phyloP scores from a whole-genome alignment of 2,113 vertebrate genomes.

The Chroicocephalus ridibundus region DNA sequence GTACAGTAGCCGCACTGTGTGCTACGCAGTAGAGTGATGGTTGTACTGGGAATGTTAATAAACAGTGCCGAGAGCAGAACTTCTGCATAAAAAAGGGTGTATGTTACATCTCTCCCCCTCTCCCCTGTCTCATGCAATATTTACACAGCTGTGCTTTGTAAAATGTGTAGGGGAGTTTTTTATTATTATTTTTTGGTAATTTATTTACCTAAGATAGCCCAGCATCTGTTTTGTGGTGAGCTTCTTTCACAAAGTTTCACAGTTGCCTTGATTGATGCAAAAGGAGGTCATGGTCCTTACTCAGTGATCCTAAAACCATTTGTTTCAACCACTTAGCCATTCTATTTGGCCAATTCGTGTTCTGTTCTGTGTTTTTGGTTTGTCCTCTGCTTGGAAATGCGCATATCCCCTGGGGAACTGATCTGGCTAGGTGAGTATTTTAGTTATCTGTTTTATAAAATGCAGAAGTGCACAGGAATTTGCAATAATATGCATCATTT shows the following conservation, averaged over 20 bases:
- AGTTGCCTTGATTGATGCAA: constrained; percentile 64
- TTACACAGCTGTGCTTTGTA: constrained; percentile 68
- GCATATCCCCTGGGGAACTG: not conserved
- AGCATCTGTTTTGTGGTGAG: constrained; percentile 63
- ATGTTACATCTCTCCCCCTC: constrained; percentile 37
- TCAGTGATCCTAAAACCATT: constrained; percentile 34
- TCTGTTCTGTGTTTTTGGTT: constrained; percentile 23
- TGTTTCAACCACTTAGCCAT: constrained; percentile 4
- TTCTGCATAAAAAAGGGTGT: constrained; percentile 51
- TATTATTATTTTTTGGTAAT: constrained; percentile 63
- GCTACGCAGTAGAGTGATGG: constrained; percentile 2
- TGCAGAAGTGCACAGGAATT: constrained; percentile 56
- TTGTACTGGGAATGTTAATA: constrained; percentile 60
- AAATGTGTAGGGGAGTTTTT: constrained; percentile 49
- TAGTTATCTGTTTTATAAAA: constrained; percentile 60
- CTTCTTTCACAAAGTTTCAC: constrained; percentile 60
- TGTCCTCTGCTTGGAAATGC: constrained; percentile 22
- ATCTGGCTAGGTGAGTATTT: constrained; percentile 60
- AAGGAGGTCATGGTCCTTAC: constrained; percentile 21
- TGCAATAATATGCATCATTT: constrained; percentile 48
- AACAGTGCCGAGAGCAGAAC: constrained; percentile 57
- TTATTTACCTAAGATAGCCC: constrained; percentile 68
- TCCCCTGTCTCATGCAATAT: constrained; percentile 54
- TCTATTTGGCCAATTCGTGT: not conserved
- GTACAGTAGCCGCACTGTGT: constrained; percentile 57